phyloP scores from a whole-genome alignment of 1,140 invertebrate species.

The Helicoverpa armigera region DNA sequence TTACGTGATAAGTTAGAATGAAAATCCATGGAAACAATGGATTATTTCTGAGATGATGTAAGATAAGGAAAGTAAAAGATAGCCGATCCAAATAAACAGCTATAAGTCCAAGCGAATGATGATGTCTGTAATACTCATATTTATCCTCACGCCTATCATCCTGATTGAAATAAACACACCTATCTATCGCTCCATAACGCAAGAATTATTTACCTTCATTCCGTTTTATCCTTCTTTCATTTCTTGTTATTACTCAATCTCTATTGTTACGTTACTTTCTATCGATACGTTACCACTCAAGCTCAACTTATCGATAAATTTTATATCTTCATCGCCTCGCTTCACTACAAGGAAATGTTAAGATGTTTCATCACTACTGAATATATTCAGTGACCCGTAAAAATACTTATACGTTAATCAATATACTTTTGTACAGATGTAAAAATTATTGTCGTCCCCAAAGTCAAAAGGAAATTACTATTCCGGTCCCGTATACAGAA shows the following conservation, averaged over 20 bases:
- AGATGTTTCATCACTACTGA: conserved; percentile 15
- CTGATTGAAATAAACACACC: background rate
- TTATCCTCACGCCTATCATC: background rate
- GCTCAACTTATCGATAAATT: background rate
- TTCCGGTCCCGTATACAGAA: conserved; percentile 58
- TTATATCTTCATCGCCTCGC: background rate
- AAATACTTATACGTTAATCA: conserved; percentile 40
- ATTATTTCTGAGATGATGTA: no score
- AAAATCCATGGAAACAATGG: no score
- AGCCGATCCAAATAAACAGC: no score
- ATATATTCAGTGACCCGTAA: background rate
- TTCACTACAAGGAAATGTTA: conserved; percentile 31
- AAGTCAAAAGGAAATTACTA: conserved; percentile 70
- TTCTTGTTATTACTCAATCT: background rate
- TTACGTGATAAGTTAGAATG: no score
- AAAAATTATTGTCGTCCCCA: conserved; percentile 68
- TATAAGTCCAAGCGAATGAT: no score
- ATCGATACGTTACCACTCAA: background rate
- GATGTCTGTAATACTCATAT: no score
- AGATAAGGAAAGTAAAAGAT: no score
- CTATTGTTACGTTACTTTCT: background rate
- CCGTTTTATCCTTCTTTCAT: background rate
- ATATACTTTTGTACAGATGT: conserved; percentile 49
- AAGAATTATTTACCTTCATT: background rate
- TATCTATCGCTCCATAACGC: background rate